phyloP scores from a whole-genome alignment of 2,888 invertebrate species.

The Idaea biselata region DNA sequence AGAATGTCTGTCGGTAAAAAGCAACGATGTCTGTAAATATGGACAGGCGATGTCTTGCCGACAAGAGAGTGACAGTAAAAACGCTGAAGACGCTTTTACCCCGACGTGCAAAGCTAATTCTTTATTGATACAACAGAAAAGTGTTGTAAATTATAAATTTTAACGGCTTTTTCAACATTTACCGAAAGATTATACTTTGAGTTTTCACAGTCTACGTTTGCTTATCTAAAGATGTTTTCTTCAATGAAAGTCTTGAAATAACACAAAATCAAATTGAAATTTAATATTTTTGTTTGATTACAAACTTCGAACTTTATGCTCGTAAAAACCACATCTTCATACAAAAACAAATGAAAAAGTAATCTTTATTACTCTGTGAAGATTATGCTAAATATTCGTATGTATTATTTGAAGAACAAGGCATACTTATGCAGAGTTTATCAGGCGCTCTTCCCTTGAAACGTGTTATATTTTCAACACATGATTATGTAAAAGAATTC shows the following conservation, averaged over 20 bases:
- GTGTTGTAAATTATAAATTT: constrained; percentile 4
- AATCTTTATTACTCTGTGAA: constrained; percentile 50
- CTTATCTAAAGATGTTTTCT: not conserved
- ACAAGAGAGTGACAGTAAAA: constrained; percentile 47
- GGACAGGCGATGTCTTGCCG: constrained; percentile 66
- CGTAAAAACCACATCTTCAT: constrained; percentile 17
- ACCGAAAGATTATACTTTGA: not conserved
- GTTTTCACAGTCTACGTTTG: not conserved
- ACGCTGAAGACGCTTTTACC: constrained; percentile 49
- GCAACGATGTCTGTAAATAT: constrained; percentile 72
- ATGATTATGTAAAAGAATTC: constrained; percentile 80
- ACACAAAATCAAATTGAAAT: not conserved
- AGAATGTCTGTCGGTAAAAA: constrained; percentile 69
- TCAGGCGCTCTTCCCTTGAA: constrained; percentile 64
- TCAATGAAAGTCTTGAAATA: not conserved
- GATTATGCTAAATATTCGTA: constrained; percentile 73
- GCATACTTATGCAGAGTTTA: constrained; percentile 65
- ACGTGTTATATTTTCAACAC: constrained; percentile 78
- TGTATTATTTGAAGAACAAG: constrained; percentile 58
- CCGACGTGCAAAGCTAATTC: constrained; percentile 49
- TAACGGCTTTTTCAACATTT: constrained; percentile 1
- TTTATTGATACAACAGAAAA: constrained; percentile 41
- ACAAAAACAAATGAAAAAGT: constrained; percentile 39
- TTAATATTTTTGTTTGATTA: not conserved
- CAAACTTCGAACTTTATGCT: not conserved